Evolutionary conservation across 2,113 vertebrate genomes (phyloP), one percentile per base, ranked within the genome.

Genomic region (Herpetotheres cachinnans): DNA sequence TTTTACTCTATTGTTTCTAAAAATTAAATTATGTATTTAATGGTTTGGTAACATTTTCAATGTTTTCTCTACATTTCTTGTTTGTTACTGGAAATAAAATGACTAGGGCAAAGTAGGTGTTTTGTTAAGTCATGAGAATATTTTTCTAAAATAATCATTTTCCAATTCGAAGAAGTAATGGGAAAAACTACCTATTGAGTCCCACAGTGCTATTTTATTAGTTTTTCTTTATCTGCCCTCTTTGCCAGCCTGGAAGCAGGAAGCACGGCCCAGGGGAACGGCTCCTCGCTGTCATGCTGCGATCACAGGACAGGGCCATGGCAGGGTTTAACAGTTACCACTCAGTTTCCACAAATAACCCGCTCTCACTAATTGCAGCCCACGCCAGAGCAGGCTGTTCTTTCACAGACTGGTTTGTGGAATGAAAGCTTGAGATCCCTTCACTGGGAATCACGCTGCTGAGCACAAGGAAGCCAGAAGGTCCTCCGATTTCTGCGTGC

Each of bases 231-330:
- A 34, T 27, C 59, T 81, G 22, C 26, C 13, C 29, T 71, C 24
- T 61, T 65, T n/a, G 47, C 29, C 29, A 47, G 55, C 20, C n/a
- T 44, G 71, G 20, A 44, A 83, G 30, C 40, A 85, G 56, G 69
- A 81, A 63, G 13, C 20, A 40, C 0, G 7, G 19, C 6, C 8
- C 54, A 16, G 55, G 7, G 29, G 13, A 36, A 47, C 0, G 0
- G 20, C 27, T 92, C 38, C 63, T 25, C 42, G 50, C 21, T 59
- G 44, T 81, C 76, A 80, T 0, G 1, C 42, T 29, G 18, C 2
- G 1, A 21, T 67, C 42, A 14, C 42, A 86, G 63, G 54, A 54
- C 42, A 22, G 16, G 22, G 15, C 20, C 0, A 0, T 1, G 1
- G 58, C 13, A 30, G 7, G 8, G 36, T 30, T 88, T 47, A 46